A percentile compares a stretch with the other conserved stretches of the same genome.
These are phyloP conservation scores for Tricholaema leucomelas DNA, from an alignment of 2,113 vertebrate genomes.

Conservation along the genomic window DNA sequence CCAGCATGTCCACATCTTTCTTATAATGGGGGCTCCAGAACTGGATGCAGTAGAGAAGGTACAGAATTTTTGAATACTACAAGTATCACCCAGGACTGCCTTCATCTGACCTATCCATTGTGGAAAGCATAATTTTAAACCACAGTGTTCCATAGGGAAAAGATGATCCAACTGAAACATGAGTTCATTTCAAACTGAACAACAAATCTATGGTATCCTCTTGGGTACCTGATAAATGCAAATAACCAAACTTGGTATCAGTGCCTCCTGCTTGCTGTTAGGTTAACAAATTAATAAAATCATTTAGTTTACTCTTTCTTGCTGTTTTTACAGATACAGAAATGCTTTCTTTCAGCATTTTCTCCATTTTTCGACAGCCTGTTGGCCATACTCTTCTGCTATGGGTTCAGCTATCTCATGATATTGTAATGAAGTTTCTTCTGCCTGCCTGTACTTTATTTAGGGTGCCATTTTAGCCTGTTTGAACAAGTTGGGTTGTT, in stretches of 20 bases:
- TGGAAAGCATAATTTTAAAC: constrained; percentile 39
- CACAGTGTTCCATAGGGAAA: neutral
- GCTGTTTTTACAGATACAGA: neutral
- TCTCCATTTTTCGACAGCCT: neutral
- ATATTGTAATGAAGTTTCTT: neutral
- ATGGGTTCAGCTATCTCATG: neutral
- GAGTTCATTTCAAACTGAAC: neutral
- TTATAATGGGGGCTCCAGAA: no score
- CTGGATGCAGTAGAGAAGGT: no score
- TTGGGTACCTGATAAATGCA: neutral
- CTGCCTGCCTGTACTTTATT: neutral
- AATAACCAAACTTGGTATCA: neutral
- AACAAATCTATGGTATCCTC: neutral
- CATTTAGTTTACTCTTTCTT: neutral
- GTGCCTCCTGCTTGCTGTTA: neutral
- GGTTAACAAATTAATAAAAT: neutral
- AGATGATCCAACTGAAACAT: neutral
- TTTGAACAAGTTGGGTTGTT: neutral
- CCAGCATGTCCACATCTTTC: no score
- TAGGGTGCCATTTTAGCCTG: neutral
- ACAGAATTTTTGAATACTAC: neutral
- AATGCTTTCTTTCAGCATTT: neutral
- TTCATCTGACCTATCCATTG: constrained; percentile 22
- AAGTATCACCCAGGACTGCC: constrained; percentile 36
- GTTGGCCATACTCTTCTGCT: neutral